These are phyloP conservation scores for Margarornis squamiger DNA, from an alignment of 2,797 vertebrate species.

Conservation along the genomic window DNA sequence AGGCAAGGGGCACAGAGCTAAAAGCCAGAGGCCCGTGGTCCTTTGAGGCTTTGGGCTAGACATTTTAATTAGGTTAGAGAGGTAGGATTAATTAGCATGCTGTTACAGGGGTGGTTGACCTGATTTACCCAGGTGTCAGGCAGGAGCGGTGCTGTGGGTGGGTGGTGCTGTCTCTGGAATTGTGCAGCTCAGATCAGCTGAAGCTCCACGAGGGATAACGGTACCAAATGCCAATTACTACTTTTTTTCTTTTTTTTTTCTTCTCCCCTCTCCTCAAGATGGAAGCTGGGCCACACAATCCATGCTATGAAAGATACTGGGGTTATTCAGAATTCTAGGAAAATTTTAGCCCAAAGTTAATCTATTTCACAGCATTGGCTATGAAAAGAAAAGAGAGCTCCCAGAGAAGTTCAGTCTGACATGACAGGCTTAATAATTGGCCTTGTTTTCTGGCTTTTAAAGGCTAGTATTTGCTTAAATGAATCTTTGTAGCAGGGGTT, in stretches of 20 bases:
- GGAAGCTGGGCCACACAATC: background rate
- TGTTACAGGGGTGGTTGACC: background rate
- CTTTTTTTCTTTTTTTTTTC: rapidly evolving
- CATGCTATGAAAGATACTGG: background rate
- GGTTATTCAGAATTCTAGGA: background rate
- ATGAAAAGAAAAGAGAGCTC: background rate
- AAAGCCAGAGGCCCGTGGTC: rapidly evolving
- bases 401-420: background rate
- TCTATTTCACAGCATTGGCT: background rate
- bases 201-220: background rate
- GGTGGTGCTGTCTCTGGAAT: background rate
- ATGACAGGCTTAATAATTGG: background rate
- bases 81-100: background rate
- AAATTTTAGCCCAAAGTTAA: background rate
- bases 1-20: background rate
- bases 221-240: rapidly evolving
- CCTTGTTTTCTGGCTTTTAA: background rate
- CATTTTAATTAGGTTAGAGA: background rate
- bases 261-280: background rate
- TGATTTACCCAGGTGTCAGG: background rate
- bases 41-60: background rate
- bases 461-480: background rate
- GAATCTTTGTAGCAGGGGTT: background rate
- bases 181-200: background rate
- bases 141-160: background rate